A percentile compares a stretch with the other conserved stretches of the same genome.
Conservation (phyloP, 2,797 vertebrate species). For the Malurus leucopterus region DNA sequence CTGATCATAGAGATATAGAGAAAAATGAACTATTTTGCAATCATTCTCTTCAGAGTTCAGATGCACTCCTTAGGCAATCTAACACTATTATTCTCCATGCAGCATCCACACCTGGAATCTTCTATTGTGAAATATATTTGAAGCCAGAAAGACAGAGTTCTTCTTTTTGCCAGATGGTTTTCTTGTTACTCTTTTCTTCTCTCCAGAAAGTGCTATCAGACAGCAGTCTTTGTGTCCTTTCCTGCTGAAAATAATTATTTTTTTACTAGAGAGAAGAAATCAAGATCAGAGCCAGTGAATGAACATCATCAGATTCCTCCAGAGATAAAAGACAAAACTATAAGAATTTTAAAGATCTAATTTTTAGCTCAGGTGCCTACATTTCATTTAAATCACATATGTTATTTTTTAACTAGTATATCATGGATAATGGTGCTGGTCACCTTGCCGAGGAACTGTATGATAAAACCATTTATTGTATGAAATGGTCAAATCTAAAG, state of each 20-base stretch:
- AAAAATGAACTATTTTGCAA: neutral
- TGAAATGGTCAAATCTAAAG: neutral
- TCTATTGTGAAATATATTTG: neutral
- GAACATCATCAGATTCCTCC: neutral
- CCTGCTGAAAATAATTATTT: neutral
- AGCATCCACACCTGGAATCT: neutral
- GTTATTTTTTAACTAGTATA: neutral
- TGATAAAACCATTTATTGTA: neutral
- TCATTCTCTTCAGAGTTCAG: neutral
- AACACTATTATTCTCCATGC: rapidly evolving
- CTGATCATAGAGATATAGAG: neutral
- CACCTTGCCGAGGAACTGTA: neutral
- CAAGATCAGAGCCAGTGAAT: neutral
- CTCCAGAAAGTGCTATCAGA: neutral
- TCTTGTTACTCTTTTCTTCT: neutral
- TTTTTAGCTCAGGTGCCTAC: neutral
- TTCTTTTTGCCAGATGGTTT: neutral
- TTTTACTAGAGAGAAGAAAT: neutral
- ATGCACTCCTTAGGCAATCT: neutral
- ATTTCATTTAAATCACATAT: neutral
- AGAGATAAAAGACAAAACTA: neutral
- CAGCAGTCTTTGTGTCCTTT: neutral
- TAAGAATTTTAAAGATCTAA: neutral
- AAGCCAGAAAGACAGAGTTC: neutral
- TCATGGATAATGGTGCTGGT: neutral